Conservation (phyloP, 2,888 invertebrate species). For the Amphipyra berbera region DNA sequence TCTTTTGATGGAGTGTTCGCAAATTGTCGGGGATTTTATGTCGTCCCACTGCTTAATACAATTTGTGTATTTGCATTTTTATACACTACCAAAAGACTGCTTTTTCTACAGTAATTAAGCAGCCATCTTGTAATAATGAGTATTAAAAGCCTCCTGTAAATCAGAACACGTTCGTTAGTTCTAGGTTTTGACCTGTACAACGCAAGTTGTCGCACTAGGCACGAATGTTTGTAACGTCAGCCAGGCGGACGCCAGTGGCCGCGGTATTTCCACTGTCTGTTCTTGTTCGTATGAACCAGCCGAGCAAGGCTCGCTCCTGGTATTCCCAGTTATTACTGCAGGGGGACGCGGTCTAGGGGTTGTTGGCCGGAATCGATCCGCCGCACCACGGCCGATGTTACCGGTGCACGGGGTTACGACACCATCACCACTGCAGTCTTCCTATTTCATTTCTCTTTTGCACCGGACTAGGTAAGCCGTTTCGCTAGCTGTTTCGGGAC, state of each 20-base stretch:
- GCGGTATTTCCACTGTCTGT: conserved; percentile 79
- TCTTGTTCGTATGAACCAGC: conserved; percentile 68
- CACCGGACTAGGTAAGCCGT: conserved; percentile 54
- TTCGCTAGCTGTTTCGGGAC: conserved; percentile 45
- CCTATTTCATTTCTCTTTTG: conserved; percentile 54
- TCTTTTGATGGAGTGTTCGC: conserved; percentile 67
- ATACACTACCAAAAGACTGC: conserved; percentile 16
- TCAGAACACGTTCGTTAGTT: background rate
- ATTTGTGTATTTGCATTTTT: conserved; percentile 43
- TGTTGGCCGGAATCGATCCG: conserved; percentile 87
- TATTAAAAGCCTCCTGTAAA: conserved; percentile 3
- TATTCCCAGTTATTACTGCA: conserved; percentile 86
- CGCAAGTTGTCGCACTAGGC: conserved; percentile 17
- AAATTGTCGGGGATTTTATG: conserved; percentile 60
- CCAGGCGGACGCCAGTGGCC: conserved; percentile 75
- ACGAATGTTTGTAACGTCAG: conserved; percentile 61
- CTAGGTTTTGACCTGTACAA: conserved; percentile 10
- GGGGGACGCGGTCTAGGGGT: conserved; percentile 82
- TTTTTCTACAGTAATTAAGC: conserved; percentile 4
- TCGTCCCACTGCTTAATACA: conserved; percentile 28
- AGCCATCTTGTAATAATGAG: conserved; percentile 12
- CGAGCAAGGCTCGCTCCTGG: conserved; percentile 77
- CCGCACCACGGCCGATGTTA: conserved; percentile 78
- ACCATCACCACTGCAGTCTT: conserved; percentile 76
- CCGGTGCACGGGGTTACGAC: conserved; percentile 82